Conservation (phyloP, 2,888 invertebrate genomes). For the Oegoconia quadripuncta region DNA sequence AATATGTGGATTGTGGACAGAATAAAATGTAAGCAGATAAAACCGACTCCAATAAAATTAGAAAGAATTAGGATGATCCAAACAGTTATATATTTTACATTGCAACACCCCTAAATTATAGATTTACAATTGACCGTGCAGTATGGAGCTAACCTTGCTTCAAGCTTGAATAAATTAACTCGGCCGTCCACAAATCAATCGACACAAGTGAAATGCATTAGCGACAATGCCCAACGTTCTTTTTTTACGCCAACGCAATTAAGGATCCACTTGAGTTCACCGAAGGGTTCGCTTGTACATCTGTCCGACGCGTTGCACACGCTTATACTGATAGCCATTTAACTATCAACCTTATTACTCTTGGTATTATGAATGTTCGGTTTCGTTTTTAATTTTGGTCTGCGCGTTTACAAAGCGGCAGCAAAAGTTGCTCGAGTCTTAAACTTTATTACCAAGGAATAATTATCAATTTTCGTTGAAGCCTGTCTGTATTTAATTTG, state of each 20-base stretch:
- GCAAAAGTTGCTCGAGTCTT: background rate
- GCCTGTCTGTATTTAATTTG: background rate
- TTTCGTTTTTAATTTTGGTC: too few relatives aligned
- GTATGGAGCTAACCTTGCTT: background rate
- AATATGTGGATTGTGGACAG: too few relatives aligned
- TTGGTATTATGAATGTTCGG: too few relatives aligned
- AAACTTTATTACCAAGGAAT: background rate
- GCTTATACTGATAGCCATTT: too few relatives aligned
- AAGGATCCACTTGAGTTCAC: slow-evolving; percentile 31
- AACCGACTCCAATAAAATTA: too few relatives aligned
- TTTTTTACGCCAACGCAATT: slow-evolving; percentile 33
- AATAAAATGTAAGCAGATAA: too few relatives aligned
- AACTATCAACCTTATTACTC: too few relatives aligned
- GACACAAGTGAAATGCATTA: slow-evolving; percentile 16
- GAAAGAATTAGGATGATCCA: too few relatives aligned
- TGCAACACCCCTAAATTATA: too few relatives aligned
- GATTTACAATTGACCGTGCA: too few relatives aligned
- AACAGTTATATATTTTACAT: too few relatives aligned
- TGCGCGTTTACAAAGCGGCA: background rate
- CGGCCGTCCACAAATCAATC: slow-evolving; percentile 5
- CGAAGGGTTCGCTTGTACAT: slow-evolving; percentile 34
- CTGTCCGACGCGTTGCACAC: slow-evolving; percentile 28
- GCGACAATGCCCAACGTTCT: slow-evolving; percentile 10
- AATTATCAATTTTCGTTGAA: too few relatives aligned
- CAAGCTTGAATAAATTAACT: slow-evolving; percentile 10